Evolutionary conservation across 2,797 vertebrate genomes (phyloP), one percentile per base, ranked within the genome.

Genomic region (Pipistrellus pipistrellus): DNA sequence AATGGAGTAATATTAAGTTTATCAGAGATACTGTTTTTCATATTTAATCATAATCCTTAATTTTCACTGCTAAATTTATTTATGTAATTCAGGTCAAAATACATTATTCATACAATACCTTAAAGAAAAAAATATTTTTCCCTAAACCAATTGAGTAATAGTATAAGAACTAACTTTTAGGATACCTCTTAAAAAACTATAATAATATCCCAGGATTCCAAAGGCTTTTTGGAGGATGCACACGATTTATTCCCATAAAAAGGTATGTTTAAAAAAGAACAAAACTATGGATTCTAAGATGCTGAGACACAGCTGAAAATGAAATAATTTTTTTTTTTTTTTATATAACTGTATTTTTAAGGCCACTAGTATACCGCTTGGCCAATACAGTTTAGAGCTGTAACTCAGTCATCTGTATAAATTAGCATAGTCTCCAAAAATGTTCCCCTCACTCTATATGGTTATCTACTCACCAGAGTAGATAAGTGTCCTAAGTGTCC

Each of bases 41-140:
- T 38, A 83, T 46, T 73, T 75, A 86, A 38, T 59, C 5, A 88
- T 51, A 62, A 76, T 46, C 69, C 89, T 18, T 69, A 32, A 30
- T 72, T 81, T 84, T 92, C 41, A 85, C 12, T 51, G 53, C 14
- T 88, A 77, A 69, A 85, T 62, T 91, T 73, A 85, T 68, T 82
- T 82, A 92, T 5, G 4, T 68, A 95, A 94, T 69, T 94, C 11
- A 88, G 82, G 55, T 23, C 86, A 95, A 68, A 91, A 84, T 59
- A 55, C 41, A 55, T 66, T 88, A 87, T 55, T 93, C 35, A 95
- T 15, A 73, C 0, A 80, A 55, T 44, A 80, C 21, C 35, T 92
- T 32, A 88, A 86, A 83, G 25, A 38, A 93, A 95, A 95, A 8
- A 2, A 62, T 35, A 62, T 81, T 62, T 62, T 88, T 93, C 59